Evolutionary conservation across 2,888 invertebrate species (phyloP), one percentile per base, ranked within the genome.

Genomic region (Sinodicranocentrus sp.): DNA sequence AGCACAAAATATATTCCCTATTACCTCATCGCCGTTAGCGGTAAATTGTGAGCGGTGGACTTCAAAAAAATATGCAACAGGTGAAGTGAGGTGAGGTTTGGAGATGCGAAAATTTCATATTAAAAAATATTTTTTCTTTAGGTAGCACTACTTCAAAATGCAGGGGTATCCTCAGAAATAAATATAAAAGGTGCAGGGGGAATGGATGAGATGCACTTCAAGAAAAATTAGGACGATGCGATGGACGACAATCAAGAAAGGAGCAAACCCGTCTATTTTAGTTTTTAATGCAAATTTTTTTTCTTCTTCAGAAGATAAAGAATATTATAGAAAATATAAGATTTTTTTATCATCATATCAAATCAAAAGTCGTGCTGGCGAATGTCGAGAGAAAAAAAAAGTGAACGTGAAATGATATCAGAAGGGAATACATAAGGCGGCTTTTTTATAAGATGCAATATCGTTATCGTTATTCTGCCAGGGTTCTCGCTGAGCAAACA

Each of bases 11-110:
- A 10, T 39, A 43, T 67, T 57, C 67, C 76, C 57, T 67, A 76
- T 76, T 76, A 65, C 43, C 67, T 76, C 76, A 76, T 76, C 57
- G 76, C 76, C 76, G 3, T 67, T 57, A 76, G 76, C 76, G 76
- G 76, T 76, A 65, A 65, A 48, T 61, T 19, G 59, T 57, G 19
- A 65, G 43, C 21, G 26, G 48, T 26, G 68, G 26, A 44, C 8
- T 21, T 13, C n/a, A 17, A 44, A 52, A 33, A 21, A 70, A 52
- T 48, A 70, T n/a, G 28, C 5, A 70, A 52, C 52, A 26, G 26
- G 25, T 71, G 57, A n/a, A n/a, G n/a, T n/a, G n/a, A n/a, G n/a
- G n/a, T n/a, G n/a, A n/a, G n/a, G n/a, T n/a, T n/a, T n/a, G n/a
- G n/a, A n/a, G n/a, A n/a, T n/a, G n/a, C n/a, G n/a, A n/a, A n/a